A percentile compares a stretch with the other conserved stretches of the same genome.
Evolutionary conservation across 1,140 invertebrate genomes (phyloP).

Genomic region (Drosophila busckii): DNA sequence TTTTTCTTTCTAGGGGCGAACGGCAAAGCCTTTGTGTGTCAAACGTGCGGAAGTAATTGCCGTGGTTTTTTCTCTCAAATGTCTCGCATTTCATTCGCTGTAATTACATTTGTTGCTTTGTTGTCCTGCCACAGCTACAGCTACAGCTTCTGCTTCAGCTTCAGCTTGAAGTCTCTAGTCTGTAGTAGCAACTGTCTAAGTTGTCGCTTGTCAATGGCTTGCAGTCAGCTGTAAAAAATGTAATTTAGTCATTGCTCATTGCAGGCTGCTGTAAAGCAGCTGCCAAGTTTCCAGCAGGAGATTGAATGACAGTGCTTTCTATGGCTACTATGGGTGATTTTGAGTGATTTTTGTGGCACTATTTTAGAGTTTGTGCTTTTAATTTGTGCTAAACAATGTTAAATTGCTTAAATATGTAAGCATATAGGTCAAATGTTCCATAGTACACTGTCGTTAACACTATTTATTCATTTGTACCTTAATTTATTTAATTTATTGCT

Average conservation of each 20-base stretch:
- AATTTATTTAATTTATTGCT: too few relatives aligned
- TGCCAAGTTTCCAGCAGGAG: not conserved
- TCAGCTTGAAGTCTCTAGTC: too few relatives aligned
- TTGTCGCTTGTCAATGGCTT: conserved; percentile 15
- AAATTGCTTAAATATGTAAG: too few relatives aligned
- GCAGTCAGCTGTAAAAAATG: conserved; percentile 18
- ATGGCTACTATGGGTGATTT: too few relatives aligned
- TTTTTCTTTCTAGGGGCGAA: conserved; percentile 24
- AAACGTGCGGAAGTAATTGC: conserved; percentile 66
- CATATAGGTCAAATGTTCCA: too few relatives aligned
- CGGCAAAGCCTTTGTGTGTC: conserved; percentile 14
- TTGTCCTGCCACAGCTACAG: conserved; percentile 4
- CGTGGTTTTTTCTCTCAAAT: conserved; percentile 35
- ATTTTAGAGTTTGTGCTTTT: too few relatives aligned
- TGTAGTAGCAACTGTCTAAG: too few relatives aligned
- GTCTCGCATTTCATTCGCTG: conserved; percentile 54
- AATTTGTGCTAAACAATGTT: too few relatives aligned
- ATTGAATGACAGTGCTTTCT: not conserved
- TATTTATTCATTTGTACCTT: too few relatives aligned
- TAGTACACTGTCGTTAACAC: too few relatives aligned
- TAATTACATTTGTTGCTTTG: conserved; percentile 61
- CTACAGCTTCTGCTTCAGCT: conserved; percentile 9
- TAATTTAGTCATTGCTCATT: conserved; percentile 42
- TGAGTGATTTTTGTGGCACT: too few relatives aligned
- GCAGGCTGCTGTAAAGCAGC: conserved; percentile 16